These are phyloP conservation scores for Peromyscus eremicus DNA, from an alignment of 2,797 vertebrate genomes.

Conservation along the genomic window DNA sequence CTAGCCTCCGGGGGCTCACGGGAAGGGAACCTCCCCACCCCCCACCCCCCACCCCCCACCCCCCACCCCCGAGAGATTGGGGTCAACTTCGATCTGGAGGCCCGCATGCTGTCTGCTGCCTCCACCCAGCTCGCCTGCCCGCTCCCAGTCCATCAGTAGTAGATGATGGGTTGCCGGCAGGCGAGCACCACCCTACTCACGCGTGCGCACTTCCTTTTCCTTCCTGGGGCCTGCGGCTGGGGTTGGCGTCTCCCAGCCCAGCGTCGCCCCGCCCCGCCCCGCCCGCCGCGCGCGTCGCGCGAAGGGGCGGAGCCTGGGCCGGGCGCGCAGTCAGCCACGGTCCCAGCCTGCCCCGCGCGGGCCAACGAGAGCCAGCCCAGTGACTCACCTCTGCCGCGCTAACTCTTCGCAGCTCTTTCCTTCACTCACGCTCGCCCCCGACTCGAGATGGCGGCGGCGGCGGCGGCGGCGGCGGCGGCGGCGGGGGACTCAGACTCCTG, in stretches of 20 bases:
- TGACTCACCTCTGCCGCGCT: slow-evolving; percentile 78
- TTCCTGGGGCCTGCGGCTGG: not conserved
- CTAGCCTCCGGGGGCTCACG: not conserved
- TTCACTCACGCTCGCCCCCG: slow-evolving; percentile 75
- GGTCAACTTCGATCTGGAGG: not conserved
- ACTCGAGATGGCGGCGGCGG: slow-evolving; percentile 82
- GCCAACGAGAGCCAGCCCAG: slow-evolving; percentile 68
- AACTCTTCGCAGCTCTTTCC: not conserved
- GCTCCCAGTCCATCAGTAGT: not conserved
- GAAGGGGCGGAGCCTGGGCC: slow-evolving; percentile 53
- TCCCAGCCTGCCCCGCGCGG: slow-evolving; percentile 80
- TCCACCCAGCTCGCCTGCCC: no score
- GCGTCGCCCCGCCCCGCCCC: not conserved
- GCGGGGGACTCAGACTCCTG: slow-evolving; percentile 93
- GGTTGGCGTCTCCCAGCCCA: not conserved
- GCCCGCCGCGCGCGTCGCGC: not conserved
- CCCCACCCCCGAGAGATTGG: not conserved
- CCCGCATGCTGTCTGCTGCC: not conserved
- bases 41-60: no score
- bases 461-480: slow-evolving; percentile 86
- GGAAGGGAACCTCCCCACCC: no score
- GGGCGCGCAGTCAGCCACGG: slow-evolving; percentile 68
- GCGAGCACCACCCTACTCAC: not conserved
- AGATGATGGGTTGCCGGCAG: accelerated
- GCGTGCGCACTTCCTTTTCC: not conserved